Percentiles rank a stretch among this genome's conserved stretches.
Conservation (phyloP, 2,797 vertebrate genomes). For the Macropodus opercularis region DNA sequence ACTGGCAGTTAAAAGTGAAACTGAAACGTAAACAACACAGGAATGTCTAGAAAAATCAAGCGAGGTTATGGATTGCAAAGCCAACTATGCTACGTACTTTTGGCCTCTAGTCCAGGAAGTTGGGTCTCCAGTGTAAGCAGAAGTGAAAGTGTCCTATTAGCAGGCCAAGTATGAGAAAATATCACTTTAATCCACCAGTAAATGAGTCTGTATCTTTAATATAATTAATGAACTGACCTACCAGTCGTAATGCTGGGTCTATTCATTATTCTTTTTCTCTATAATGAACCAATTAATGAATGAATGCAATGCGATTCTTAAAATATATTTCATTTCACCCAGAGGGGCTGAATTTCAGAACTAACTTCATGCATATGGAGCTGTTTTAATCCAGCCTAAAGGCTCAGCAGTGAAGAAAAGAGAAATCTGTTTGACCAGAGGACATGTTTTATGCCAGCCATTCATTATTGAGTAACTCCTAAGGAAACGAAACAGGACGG, state of each 20-base stretch:
- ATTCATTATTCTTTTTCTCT: slow-evolving; percentile 13
- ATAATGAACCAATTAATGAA: slow-evolving; percentile 12
- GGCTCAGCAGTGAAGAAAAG: slow-evolving; percentile 14
- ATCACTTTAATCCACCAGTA: too few species aligned
- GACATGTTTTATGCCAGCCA: slow-evolving; percentile 9
- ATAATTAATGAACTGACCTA: slow-evolving; percentile 2
- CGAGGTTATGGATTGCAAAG: too few species aligned
- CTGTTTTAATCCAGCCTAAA: slow-evolving; percentile 12
- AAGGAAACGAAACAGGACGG: too few species aligned
- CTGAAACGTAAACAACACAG: too few species aligned
- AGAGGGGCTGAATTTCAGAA: not conserved
- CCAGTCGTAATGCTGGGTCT: not conserved
- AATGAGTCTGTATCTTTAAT: slow-evolving; percentile 10
- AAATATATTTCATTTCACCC: slow-evolving; percentile 6
- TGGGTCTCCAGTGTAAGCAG: too few species aligned
- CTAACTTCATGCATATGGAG: slow-evolving; percentile 10
- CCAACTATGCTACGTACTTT: too few species aligned
- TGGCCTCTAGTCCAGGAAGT: too few species aligned
- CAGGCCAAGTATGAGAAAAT: too few species aligned
- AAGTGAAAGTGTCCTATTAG: too few species aligned
- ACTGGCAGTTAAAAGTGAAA: too few species aligned
- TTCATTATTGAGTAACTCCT: slow-evolving; percentile 14
- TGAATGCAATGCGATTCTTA: slow-evolving; percentile 7
- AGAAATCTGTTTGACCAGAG: slow-evolving; percentile 11
- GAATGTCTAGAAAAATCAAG: too few species aligned